A percentile compares a stretch with the other conserved stretches of the same genome.
These are phyloP conservation scores for Drosophila pegasa DNA, from an alignment of 2,888 invertebrate species.

Conservation along the genomic window DNA sequence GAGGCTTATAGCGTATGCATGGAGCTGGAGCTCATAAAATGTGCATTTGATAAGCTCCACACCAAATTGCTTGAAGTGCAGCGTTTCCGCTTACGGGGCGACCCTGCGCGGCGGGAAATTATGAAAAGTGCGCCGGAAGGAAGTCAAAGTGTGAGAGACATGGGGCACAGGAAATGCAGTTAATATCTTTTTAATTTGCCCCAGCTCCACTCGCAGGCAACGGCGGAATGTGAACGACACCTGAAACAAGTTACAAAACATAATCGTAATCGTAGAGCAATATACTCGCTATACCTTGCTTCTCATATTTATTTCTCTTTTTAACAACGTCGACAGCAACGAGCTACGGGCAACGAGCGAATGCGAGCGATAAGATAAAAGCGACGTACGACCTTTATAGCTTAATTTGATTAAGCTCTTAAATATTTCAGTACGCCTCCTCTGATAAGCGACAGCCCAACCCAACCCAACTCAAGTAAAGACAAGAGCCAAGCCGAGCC, in stretches of 20 bases:
- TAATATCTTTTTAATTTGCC: slow-evolving; percentile 73
- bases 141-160: slow-evolving; percentile 70
- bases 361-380: slow-evolving; percentile 74
- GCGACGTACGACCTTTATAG: slow-evolving; percentile 78
- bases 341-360: slow-evolving; percentile 10
- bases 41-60: slow-evolving; percentile 73
- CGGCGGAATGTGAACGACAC: slow-evolving; percentile 58
- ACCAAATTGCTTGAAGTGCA: slow-evolving; percentile 46
- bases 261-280: slow-evolving; percentile 52
- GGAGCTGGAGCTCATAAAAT: slow-evolving; percentile 58
- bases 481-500: slow-evolving; percentile 29
- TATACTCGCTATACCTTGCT: slow-evolving; percentile 16
- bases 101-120: slow-evolving; percentile 30
- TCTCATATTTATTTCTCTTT: slow-evolving; percentile 1
- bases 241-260: slow-evolving; percentile 45
- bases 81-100: slow-evolving; percentile 53
- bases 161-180: slow-evolving; percentile 74
- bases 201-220: slow-evolving; percentile 17
- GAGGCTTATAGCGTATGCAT: slow-evolving; percentile 22
- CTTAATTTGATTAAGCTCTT: slow-evolving; percentile 80
- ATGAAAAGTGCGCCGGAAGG: slow-evolving; percentile 70
- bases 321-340: slow-evolving; percentile 29
- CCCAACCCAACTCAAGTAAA: slow-evolving; percentile 13
- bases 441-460: slow-evolving; percentile 56
- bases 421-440: slow-evolving; percentile 69